Conservation (phyloP, 1,140 invertebrate genomes). For the Nomia melanderi region DNA sequence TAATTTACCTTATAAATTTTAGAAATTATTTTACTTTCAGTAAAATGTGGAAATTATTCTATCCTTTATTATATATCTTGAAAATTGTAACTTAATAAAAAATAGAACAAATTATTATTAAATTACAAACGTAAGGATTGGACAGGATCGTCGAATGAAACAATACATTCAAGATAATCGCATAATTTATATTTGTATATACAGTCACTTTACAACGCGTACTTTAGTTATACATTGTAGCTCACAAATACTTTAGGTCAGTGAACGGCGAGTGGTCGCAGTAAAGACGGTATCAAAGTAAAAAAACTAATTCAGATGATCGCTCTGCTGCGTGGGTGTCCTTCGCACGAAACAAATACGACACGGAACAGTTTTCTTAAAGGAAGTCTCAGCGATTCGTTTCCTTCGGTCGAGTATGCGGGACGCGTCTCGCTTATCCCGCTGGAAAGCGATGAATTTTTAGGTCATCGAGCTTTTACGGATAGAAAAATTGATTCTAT, state of each 20-base stretch:
- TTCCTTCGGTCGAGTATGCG: neutral
- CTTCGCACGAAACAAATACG: constrained; percentile 41
- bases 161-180: constrained; percentile 59
- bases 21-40: no score
- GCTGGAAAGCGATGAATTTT: neutral
- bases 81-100: no score
- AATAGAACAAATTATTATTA: neutral
- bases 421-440: neutral
- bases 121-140: no score
- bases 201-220: constrained; percentile 81
- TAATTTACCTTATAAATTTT: no score
- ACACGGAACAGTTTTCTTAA: constrained; percentile 28
- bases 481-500: constrained; percentile 40
- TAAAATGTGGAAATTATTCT: no score
- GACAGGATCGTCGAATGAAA: no score
- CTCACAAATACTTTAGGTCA: constrained; percentile 69
- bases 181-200: constrained; percentile 81
- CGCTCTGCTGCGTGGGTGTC: constrained; percentile 49
- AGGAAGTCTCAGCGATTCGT: constrained; percentile 2
- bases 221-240: constrained; percentile 72
- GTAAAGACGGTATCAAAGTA: constrained; percentile 74
- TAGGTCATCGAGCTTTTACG: constrained; percentile 1
- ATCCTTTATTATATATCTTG: no score
- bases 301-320: constrained; percentile 71
- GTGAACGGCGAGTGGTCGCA: constrained; percentile 65